Base-by-base conservation (phyloP, 1,140 invertebrate species). In the Bombus soroeensis region DNA sequence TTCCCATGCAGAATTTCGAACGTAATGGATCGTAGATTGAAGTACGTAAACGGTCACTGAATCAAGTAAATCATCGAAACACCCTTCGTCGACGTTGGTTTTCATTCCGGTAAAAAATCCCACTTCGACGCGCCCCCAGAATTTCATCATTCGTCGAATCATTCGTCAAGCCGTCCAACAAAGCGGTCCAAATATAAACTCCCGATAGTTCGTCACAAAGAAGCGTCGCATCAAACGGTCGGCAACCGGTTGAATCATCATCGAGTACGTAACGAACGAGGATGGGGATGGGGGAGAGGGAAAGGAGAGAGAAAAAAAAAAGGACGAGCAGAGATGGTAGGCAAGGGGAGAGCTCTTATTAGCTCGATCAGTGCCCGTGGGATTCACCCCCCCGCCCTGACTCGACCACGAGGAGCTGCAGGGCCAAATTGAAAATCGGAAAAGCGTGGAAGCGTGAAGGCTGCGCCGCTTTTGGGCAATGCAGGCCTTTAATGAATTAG, bases 401-500 rank as follows among this genome's bases (percentile, higher is more conserved):
- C 9, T 25, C 9, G 18, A 53, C 47, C 47, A 53, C 32, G 15
- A 22, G 4, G 47, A 53, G 47, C 18, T 53, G 47, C 47, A 43
- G 72, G 81, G 57, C 70, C 59, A 85, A 87, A 87, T 87, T 87
- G 86, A 87, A 87, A 87, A 85, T 84, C 82, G 82, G 86, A 79
- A 87, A 87, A 83, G 85, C 85, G 85, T 84, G 85, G 81, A 84
- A 79, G 85, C 86, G 86, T 87, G 82, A 87, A 87, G 74, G 72
- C 80, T 43, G 71, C 73, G 71, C 15, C 72, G 83, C 37, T 47
- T 59, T 41, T 57, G 34, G 73, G 57, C 70, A 32, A 22, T 68
- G 76, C 64, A 66, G 64, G 64, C 76, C 90, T 91, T 79, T 91
- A 91, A 91, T 91, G 90, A 91, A 91, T 91, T 91, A 91, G 90